These are phyloP conservation scores for Bibio marci DNA, from an alignment of 2,888 invertebrate species.

Conservation along the genomic window DNA sequence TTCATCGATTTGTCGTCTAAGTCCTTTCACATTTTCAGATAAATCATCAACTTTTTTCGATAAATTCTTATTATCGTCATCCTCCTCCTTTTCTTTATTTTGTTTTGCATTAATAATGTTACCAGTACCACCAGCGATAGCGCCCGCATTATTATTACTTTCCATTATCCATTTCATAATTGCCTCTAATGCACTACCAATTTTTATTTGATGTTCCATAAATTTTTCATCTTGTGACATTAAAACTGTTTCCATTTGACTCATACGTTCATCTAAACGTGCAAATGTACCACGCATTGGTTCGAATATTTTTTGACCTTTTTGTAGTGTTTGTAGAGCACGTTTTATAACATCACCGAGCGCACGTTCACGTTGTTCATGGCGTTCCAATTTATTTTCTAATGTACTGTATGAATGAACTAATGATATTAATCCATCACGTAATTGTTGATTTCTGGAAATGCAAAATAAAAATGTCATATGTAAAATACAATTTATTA, in stretches of 20 bases:
- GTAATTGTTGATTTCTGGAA: constrained; percentile 13
- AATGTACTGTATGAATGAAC: constrained; percentile 63
- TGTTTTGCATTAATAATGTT: not conserved
- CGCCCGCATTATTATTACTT: constrained; percentile 12
- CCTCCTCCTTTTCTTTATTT: not conserved
- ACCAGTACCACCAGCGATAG: not conserved
- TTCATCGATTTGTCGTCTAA: constrained; percentile 20
- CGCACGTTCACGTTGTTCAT: constrained; percentile 63
- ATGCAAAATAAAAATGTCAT: no score
- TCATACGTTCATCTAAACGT: constrained; percentile 55
- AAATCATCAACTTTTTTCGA: constrained; percentile 19
- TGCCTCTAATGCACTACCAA: constrained; percentile 22
- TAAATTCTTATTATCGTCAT: constrained; percentile 8
- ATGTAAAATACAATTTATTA: no score
- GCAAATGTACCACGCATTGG: constrained; percentile 50
- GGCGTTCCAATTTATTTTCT: constrained; percentile 69
- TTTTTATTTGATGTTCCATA: constrained; percentile 23
- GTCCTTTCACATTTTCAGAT: constrained; percentile 15
- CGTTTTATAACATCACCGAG: constrained; percentile 66
- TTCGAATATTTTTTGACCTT: constrained; percentile 50
- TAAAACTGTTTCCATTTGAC: constrained; percentile 58
- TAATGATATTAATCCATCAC: constrained; percentile 62
- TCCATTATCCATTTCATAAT: constrained; percentile 28
- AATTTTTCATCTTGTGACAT: constrained; percentile 37
- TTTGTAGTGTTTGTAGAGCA: constrained; percentile 49